Percentiles rank a stretch among this genome's conserved stretches.
Evolutionary conservation across 2,113 vertebrate genomes (phyloP).

Genomic region (Crypturellus undulatus): DNA sequence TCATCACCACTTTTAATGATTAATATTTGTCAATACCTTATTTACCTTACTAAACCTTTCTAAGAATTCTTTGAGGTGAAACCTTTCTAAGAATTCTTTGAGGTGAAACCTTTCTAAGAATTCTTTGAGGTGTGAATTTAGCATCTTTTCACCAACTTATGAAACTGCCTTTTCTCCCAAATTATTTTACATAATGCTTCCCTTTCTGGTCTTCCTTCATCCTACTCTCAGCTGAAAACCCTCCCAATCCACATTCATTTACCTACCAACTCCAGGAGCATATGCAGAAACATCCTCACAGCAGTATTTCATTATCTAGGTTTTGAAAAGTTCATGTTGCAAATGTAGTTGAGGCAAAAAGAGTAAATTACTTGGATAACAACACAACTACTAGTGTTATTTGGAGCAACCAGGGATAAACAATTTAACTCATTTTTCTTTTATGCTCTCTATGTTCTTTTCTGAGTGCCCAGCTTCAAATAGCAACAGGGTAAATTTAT

Average conservation of each 20-base stretch:
- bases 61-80: background rate
- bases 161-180: background rate
- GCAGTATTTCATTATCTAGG: background rate
- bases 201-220: background rate
- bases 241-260: background rate
- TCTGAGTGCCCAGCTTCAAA: background rate
- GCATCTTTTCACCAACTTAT: background rate
- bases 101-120: background rate
- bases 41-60: background rate
- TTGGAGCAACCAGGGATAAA: background rate
- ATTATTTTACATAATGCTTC: background rate
- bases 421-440: background rate
- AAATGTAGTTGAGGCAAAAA: background rate
- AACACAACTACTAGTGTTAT: background rate
- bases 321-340: background rate
- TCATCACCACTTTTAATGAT: background rate
- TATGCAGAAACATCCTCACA: background rate
- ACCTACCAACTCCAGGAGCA: background rate
- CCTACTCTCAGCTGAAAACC: background rate
- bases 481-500: background rate
- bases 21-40: background rate
- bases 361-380: background rate
- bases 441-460: background rate
- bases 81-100: too few relatives aligned
- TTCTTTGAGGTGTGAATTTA: background rate